phyloP scores from a whole-genome alignment of 2,113 vertebrate genomes.

The Noctilio leporinus region DNA sequence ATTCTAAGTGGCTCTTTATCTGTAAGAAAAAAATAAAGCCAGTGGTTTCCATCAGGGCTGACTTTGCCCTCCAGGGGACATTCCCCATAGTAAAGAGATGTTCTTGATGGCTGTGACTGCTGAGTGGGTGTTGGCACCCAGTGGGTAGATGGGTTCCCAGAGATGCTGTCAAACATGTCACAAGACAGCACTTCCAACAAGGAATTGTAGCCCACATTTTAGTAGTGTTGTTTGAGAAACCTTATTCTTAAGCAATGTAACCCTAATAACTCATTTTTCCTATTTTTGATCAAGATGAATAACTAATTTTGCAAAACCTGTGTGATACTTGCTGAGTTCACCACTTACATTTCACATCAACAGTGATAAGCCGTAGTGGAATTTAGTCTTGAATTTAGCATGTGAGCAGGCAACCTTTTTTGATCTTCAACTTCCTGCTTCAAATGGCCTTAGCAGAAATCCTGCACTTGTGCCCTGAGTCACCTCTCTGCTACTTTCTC shows the following conservation, averaged over 20 bases:
- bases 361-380: neutral
- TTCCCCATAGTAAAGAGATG: neutral
- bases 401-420: neutral
- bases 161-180: neutral
- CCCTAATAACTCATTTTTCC: neutral
- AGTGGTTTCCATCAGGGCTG: neutral
- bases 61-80: neutral
- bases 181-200: neutral
- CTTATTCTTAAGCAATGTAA: neutral
- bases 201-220: neutral
- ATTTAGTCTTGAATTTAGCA: neutral
- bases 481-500: neutral
- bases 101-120: neutral
- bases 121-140: accelerated
- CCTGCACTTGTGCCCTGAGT: neutral
- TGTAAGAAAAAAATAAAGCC: neutral
- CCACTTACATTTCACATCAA: neutral
- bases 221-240: neutral
- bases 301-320: neutral
- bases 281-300: neutral
- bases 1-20: neutral
- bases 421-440: neutral
- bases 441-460: neutral
- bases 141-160: neutral
- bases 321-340: neutral